Percentiles rank a stretch among this genome's conserved stretches.
phyloP scores from a whole-genome alignment of 2,888 invertebrate genomes.

The Heteropelma amictum region DNA sequence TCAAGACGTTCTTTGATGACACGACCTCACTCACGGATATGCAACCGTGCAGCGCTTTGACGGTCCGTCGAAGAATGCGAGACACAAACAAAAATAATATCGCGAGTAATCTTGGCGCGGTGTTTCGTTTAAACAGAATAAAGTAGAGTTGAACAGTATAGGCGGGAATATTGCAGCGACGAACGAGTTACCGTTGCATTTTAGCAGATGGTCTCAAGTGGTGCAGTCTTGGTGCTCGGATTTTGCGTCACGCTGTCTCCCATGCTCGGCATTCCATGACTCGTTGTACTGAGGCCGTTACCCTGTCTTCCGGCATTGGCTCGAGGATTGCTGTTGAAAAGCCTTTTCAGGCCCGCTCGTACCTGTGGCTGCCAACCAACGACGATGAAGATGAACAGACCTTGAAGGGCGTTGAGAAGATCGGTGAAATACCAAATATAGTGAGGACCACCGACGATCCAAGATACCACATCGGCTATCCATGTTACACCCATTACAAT shows the following conservation, averaged over 20 bases:
- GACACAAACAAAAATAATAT: background rate
- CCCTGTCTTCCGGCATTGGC: constrained; percentile 81
- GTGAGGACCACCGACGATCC: constrained; percentile 89
- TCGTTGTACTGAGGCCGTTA: constrained; percentile 85
- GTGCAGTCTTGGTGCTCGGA: constrained; percentile 82
- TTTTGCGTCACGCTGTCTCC: constrained; percentile 87
- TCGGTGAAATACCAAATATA: constrained; percentile 92
- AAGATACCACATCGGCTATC: constrained; percentile 89
- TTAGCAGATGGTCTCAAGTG: constrained; percentile 81
- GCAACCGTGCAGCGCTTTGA: background rate
- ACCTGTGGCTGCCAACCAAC: constrained; percentile 93
- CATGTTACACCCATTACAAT: constrained; percentile 89
- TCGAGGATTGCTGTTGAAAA: constrained; percentile 81
- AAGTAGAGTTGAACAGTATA: background rate
- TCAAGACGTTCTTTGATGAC: background rate
- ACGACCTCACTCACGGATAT: background rate
- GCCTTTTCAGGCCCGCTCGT: constrained; percentile 83
- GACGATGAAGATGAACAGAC: constrained; percentile 92
- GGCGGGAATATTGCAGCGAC: background rate
- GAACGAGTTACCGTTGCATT: constrained; percentile 7
- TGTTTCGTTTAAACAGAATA: background rate
- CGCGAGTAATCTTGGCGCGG: background rate
- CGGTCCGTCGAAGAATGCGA: background rate
- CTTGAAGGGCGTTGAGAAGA: constrained; percentile 91
- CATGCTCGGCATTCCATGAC: constrained; percentile 90